Evolutionary conservation across 1,140 invertebrate genomes (phyloP), one percentile per base, ranked within the genome.

Genomic region (Nomia melanderi): DNA sequence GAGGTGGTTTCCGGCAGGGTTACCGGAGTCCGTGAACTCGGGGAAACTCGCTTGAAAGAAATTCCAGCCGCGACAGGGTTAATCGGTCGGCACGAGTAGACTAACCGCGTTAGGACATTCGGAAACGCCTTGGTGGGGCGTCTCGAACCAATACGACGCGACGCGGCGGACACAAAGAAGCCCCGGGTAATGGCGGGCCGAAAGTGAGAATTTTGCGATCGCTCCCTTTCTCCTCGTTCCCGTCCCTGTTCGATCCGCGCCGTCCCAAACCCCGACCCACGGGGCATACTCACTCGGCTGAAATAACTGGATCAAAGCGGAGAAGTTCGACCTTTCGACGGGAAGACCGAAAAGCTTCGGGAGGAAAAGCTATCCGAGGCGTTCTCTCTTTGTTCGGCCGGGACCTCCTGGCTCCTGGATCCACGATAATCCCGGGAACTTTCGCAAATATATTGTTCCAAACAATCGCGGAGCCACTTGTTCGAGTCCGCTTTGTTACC

Each of bases 291-390:
- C 36, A 65, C n/a, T 76, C 65, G 41, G 1, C 17, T 39, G 54
- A 69, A 69, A 76, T 75, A 75, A 75, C 73, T 75, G 53, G 64
- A 75, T 75, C 73, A 75, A 75, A 75, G 64, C 17, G 54, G 20
- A 59, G 33, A 39, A 65, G 62, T 39, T 59, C 53, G 65, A 69
- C 39, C 33, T 17, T 27, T 54, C 23, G 31, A 53, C 14, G 41
- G 41, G 60, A 73, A 56, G 31, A 53, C 7, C 57, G 41, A 72
- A 64, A 56, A 39, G 47, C 27, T 36, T 20, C 17, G 14, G 41
- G 8, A 27, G 29, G 29, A 50, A 50, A 17, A 14, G 50, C 20
- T 31, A 8, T 29, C 41, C 33, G 65, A 29, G 27, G 57, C 44
- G 53, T 33, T 75, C 20, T 14, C 20, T 62, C 33, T 54, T 65